Evolutionary conservation across 30 jellyfish, hydroid and myxozoan species (phyloP), one percentile per base, ranked within the genome.

Genomic region (Aurelia sp.): DNA sequence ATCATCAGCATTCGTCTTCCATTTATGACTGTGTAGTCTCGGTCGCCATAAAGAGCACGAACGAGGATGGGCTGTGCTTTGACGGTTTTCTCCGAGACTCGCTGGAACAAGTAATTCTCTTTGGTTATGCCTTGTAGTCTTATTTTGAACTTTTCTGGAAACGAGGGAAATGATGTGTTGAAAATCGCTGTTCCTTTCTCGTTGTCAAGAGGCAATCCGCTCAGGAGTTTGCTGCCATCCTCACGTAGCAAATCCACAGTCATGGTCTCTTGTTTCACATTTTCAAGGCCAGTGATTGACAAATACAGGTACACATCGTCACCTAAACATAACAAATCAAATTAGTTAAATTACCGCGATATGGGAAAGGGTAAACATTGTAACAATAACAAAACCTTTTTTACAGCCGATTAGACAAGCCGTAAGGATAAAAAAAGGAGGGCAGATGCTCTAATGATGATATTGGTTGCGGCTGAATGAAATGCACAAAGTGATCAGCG

Each of bases 11-110:
- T 77, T 59, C 79, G 79, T 61, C 60, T 78, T 40, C 90, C 90
- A 53, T 74, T 61, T 15, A 74, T 15, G 10, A 79, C 96, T 24
- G 96, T 88, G 76, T 64, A 88, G 44, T 88, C 96, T 22, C 90
- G 74, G 41, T 88, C 96, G 4, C 90, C 97, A 67, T 64, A 90
- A 58, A 82, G 41, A 6, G 97, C 79, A 0, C 93, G 82, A 76
- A 75, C 88, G 53, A 82, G 71, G 55, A 81, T 76, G 18, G 91
- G 87, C 65, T 81, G 87, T 20, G 91, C 87, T 50, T 27, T 90
- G 59, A 74, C 92, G 41, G 89, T 82, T 71, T 75, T 77, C 75
- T 78, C 90, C 8, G 96, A 77, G 30, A 76, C 67, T 64, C 97
- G 65, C 74, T 90, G 93, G 61, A 90, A 90, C 21, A 74, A 18